phyloP scores from a whole-genome alignment of 2,888 invertebrate species.

The Dascillus cervinus region DNA sequence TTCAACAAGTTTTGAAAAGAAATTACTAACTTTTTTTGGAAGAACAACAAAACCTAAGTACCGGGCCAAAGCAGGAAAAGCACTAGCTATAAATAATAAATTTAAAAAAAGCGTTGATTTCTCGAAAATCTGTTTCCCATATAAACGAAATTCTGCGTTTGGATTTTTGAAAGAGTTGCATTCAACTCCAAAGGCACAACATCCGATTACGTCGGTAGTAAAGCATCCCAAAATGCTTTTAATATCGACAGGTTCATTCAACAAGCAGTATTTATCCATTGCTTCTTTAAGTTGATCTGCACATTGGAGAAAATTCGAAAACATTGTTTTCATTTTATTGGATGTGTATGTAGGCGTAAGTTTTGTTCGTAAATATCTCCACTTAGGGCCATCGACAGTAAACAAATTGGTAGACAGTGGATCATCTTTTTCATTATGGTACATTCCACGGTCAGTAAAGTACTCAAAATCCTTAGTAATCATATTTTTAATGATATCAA shows the following conservation, averaged over 20 bases:
- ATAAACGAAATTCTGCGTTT: conserved; percentile 48
- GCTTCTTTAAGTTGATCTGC: conserved; percentile 8
- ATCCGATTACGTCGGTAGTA: conserved; percentile 51
- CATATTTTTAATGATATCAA: conserved; percentile 22
- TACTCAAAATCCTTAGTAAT: conserved; percentile 23
- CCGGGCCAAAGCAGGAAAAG: background rate
- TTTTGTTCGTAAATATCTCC: conserved; percentile 52
- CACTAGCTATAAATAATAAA: background rate
- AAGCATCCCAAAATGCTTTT: conserved; percentile 47
- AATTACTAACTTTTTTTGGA: conserved; percentile 2
- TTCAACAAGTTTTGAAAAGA: conserved; percentile 1
- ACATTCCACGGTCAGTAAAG: conserved; percentile 20
- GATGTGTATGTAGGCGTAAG: conserved; percentile 55
- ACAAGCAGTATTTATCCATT: conserved; percentile 3
- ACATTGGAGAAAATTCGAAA: conserved; percentile 35
- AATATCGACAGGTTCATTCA: conserved; percentile 11
- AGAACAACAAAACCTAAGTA: too few species aligned
- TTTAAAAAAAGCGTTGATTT: too few species aligned
- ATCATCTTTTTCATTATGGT: conserved; percentile 27
- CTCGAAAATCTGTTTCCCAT: too few species aligned
- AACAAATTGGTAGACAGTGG: conserved; percentile 49
- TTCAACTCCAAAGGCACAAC: conserved; percentile 52
- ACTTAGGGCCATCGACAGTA: conserved; percentile 44
- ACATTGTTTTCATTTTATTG: too few species aligned
- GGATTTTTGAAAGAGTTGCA: conserved; percentile 48